Percentiles rank a stretch among this genome's conserved stretches.
phyloP scores from a whole-genome alignment of 2,797 vertebrate species.

The Philypnodon macrostomus region DNA sequence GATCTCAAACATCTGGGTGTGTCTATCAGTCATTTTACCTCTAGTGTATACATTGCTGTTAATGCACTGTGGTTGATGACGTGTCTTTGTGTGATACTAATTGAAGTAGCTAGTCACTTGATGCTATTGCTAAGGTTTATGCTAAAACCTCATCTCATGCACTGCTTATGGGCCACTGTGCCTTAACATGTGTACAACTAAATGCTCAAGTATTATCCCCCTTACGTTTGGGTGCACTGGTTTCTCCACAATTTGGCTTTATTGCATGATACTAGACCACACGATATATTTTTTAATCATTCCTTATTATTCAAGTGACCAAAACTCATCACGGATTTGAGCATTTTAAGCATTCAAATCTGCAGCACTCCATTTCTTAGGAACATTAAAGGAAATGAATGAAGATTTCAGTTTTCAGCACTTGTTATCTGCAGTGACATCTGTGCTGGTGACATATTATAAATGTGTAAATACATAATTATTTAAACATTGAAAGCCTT shows the following conservation, averaged over 20 bases:
- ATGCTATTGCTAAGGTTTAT: slow-evolving; percentile 8
- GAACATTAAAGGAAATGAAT: slow-evolving; percentile 31
- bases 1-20: too few relatives aligned
- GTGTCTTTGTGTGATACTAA: too few relatives aligned
- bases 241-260: slow-evolving; percentile 25
- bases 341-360: too few relatives aligned
- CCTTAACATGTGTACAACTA: slow-evolving; percentile 47
- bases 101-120: too few relatives aligned
- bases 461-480: slow-evolving; percentile 52
- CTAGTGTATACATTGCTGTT: too few relatives aligned
- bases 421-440: slow-evolving; percentile 36
- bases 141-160: slow-evolving; percentile 19
- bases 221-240: slow-evolving; percentile 16
- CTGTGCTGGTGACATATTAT: slow-evolving; percentile 32
- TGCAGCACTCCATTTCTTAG: too few relatives aligned
- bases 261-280: slow-evolving; percentile 41
- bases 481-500: slow-evolving; percentile 52
- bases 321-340: slow-evolving; percentile 11
- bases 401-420: slow-evolving; percentile 45
- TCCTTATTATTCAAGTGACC: slow-evolving; percentile 34
- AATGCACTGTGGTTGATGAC: too few relatives aligned
- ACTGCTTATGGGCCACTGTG: slow-evolving; percentile 44
- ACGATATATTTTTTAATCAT: slow-evolving; percentile 28
- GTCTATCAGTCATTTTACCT: too few relatives aligned
- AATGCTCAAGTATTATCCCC: slow-evolving; percentile 23